phyloP scores from a whole-genome alignment of 2,888 invertebrate genomes.

The Epicampocera succincta region DNA sequence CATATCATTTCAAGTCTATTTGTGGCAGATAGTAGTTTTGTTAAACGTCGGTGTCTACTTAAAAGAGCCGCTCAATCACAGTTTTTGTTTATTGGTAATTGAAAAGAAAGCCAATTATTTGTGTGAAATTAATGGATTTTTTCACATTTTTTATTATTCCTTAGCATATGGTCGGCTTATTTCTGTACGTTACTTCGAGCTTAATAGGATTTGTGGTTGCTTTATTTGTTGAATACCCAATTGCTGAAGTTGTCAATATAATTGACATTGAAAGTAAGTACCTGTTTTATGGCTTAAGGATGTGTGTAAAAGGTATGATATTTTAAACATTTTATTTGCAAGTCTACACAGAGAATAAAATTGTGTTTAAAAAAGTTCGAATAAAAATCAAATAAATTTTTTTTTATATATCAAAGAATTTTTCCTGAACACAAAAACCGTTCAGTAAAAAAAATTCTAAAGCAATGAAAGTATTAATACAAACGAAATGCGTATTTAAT shows the following conservation, averaged over 20 bases:
- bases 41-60: neutral
- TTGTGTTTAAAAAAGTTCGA: too few species aligned
- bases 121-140: too few species aligned
- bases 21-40: slow-evolving; percentile 34
- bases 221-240: slow-evolving; percentile 45
- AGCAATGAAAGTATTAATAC: too few species aligned
- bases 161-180: neutral
- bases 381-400: too few species aligned
- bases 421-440: too few species aligned
- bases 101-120: too few species aligned
- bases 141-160: neutral
- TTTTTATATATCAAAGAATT: too few species aligned
- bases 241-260: slow-evolving; percentile 30
- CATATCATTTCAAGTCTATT: slow-evolving; percentile 54
- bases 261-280: slow-evolving; percentile 44
- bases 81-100: slow-evolving; percentile 3
- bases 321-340: too few species aligned
- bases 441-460: too few species aligned
- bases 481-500: too few species aligned
- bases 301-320: too few species aligned
- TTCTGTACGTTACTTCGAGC: neutral
- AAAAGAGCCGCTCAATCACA: neutral
- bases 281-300: neutral
- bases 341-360: too few species aligned
- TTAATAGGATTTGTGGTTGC: slow-evolving; percentile 26